Evolutionary conservation across 1,140 invertebrate species (phyloP), one percentile per base, ranked within the genome.

Genomic region (Drosophila ercepeae): DNA sequence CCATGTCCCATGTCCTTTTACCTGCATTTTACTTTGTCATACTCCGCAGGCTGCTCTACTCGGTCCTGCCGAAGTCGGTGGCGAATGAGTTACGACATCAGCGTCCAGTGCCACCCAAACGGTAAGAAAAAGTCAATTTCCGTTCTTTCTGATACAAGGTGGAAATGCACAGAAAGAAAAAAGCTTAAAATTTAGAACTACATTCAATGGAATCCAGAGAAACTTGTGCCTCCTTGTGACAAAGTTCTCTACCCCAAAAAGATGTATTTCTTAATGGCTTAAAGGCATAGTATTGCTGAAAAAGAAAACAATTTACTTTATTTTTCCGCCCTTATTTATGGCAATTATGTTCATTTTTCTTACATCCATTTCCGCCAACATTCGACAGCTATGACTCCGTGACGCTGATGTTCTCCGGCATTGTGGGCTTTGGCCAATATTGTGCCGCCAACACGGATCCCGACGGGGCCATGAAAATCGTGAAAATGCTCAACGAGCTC

Each of bases 391-490:
- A 97, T 89, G 96, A 97, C 82, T 94, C 94, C 36, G 97, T 98
- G 2, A 99, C 98, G 0, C 93, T 99, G 1, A 93, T 99, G 45
- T 99, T 99, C 93, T 98, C 97, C 18, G 98, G 97, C 21, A 97
- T 99, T 70, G 97, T 98, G 29, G 97, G 97, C 27, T 99, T 98
- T 89, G 95, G 96, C 4, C 94, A 96, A 60, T 97, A 97, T 81
- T 98, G 97, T 90, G 95, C 97, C 1, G 93, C 94, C 34, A 95
- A 98, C 91, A 96, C 96, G 0, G 97, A 98, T 91, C 95, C 96
- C 23, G 94, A 94, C 64, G 96, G 97, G 6, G 97, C 97, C 13
- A 98, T 98, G 96, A 97, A 97, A 92, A 98, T 98, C 70, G 97
- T 98, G 4, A 94, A 96, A 89, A 96, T 98, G 94, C 93, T 98